phyloP scores from a whole-genome alignment of 2,797 vertebrate genomes.

The Enteromius fasciolatus region DNA sequence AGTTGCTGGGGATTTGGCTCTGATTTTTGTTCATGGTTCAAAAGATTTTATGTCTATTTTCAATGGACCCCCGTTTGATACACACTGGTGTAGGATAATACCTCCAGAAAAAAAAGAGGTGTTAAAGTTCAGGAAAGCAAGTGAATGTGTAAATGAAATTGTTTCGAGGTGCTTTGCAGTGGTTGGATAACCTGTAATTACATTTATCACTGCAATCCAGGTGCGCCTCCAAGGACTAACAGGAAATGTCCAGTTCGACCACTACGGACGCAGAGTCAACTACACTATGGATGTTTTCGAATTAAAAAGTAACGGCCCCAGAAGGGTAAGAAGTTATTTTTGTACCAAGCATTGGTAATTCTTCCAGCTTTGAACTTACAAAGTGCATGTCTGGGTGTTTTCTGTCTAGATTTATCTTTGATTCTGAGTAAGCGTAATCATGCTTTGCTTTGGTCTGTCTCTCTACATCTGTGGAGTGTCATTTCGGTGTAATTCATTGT shows the following conservation, averaged over 20 bases:
- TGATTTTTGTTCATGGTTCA: not conserved
- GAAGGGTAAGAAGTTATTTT: constrained; percentile 81
- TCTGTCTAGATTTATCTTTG: constrained; percentile 35
- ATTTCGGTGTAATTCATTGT: constrained; percentile 40
- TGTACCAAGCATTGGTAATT: not conserved
- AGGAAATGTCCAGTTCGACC: constrained; percentile 97
- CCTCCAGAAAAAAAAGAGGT: constrained; percentile 32
- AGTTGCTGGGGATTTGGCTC: not conserved
- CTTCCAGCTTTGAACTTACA: not conserved
- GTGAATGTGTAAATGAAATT: constrained; percentile 27
- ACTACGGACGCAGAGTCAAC: constrained; percentile 95
- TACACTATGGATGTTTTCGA: constrained; percentile 99
- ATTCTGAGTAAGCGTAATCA: constrained; percentile 32
- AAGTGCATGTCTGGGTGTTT: not conserved
- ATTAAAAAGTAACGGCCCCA: constrained; percentile 92
- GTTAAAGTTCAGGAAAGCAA: constrained; percentile 39
- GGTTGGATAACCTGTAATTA: constrained; percentile 55
- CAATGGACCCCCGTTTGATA: constrained; percentile 10
- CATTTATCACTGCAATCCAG: constrained; percentile 72
- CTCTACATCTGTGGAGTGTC: constrained; percentile 48
- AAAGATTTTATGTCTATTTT: constrained; percentile 11
- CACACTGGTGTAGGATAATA: constrained; percentile 1
- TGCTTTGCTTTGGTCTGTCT: constrained; percentile 42
- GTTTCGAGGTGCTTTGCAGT: constrained; percentile 21
- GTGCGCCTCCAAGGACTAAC: constrained; percentile 97